phyloP scores from a whole-genome alignment of 2,113 vertebrate species.

The Lutjanus erythropterus region DNA sequence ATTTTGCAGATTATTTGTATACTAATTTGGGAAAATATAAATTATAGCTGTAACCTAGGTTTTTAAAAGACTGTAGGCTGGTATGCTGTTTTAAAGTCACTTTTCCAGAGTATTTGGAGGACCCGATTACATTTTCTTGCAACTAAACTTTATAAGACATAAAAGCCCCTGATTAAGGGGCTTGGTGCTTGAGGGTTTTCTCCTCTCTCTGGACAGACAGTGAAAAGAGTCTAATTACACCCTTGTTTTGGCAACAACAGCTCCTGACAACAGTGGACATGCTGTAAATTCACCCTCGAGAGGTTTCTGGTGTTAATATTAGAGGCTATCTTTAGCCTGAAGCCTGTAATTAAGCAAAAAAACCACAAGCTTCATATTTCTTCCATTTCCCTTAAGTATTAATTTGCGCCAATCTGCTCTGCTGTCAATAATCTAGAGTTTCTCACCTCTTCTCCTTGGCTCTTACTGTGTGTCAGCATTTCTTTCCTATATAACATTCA shows the following conservation, averaged over 20 bases:
- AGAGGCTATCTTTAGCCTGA: slow-evolving; percentile 65
- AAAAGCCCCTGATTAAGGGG: slow-evolving; percentile 8
- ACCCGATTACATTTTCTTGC: background rate
- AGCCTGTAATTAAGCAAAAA: slow-evolving; percentile 65
- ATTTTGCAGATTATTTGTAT: slow-evolving; percentile 2
- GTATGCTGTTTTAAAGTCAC: background rate
- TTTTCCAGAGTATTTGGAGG: slow-evolving; percentile 6
- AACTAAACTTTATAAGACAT: slow-evolving; percentile 31
- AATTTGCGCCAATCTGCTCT: slow-evolving; percentile 59
- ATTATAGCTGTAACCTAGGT: background rate
- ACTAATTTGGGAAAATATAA: slow-evolving; percentile 7
- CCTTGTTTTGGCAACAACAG: slow-evolving; percentile 71
- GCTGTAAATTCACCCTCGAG: slow-evolving; percentile 51
- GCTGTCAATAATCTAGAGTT: slow-evolving; percentile 33
- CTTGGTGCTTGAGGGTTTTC: slow-evolving; percentile 39
- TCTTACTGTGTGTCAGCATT: slow-evolving; percentile 37
- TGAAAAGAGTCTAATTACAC: slow-evolving; percentile 49
- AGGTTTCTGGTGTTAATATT: slow-evolving; percentile 65
- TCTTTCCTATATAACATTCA: slow-evolving; percentile 20
- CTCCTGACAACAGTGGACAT: slow-evolving; percentile 66
- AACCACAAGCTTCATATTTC: slow-evolving; percentile 59
- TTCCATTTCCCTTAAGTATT: slow-evolving; percentile 68
- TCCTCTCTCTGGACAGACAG: slow-evolving; percentile 32
- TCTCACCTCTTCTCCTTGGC: slow-evolving; percentile 15
- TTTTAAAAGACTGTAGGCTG: background rate